Evolutionary conservation across 2,797 vertebrate species (phyloP), one percentile per base, ranked within the genome.

Genomic region (Chaunax sp.): DNA sequence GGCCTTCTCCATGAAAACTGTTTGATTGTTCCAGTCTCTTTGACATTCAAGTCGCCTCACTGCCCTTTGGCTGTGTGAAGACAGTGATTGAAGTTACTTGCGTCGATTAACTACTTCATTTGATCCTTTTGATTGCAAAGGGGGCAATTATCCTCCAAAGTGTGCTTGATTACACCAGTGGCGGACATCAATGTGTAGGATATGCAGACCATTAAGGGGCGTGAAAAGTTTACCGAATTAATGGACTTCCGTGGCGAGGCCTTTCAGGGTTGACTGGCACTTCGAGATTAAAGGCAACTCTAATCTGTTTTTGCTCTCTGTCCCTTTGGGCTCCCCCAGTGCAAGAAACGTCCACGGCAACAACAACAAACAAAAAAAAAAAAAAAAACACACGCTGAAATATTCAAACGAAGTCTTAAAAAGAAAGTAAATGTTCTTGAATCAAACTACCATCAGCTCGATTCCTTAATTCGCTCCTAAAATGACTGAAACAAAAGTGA

Each of bases 221-320:
- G 93, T 89, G 91, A 92, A 92, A 91, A 91, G 90, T 91, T 91
- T 85, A 89, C 89, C 68, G 88, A 93, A 92, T 93, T 90, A 92
- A 93, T 92, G 84, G 90, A 78, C 90, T 92, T 92, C 90, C 90
- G 90, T 22, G 86, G 89, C 62, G 82, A 88, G 82, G 88, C 83
- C 86, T 89, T 89, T 91, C 77, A 92, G 89, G 82, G 35, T 51
- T 86, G 92, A 90, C 90, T 93, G 92, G 88, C 92, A 93, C 89
- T 85, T 83, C 23, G 81, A 91, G 90, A 94, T 92, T 90, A 93
- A 92, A 92, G 92, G 85, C 30, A 57, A 53, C 83, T 89, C 67
- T 84, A 85, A 89, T 89, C 78, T 83, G 81, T 18, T 53, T 41
- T 69, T 72, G 71, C 54, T 53, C 56, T 50, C 64, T 82, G 84